Base-by-base conservation (phyloP, 1,140 invertebrate species). In the Homarus americanus region DNA sequence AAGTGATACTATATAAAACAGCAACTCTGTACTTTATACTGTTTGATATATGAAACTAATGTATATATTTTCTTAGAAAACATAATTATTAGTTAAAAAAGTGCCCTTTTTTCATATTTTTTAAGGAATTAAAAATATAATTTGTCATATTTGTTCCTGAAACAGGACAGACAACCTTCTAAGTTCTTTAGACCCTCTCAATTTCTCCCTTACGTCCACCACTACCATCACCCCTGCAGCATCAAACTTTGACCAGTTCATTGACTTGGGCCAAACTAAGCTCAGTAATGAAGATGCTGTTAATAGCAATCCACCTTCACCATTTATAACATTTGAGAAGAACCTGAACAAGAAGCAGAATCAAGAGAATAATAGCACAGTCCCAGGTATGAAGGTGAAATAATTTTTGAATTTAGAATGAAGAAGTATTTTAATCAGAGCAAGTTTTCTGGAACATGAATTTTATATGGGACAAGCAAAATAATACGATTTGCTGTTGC, bases 251-350 rank as follows among this genome's bases (percentile, higher is more conserved):
- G 92, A 92, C 41, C 92, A 92, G 73, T 91, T 92, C 44, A 92
- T 92, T 72, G 92, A 92, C 72, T 84, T 91, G 73, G 88, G 88
- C 84, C 92, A 92, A 80, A 88, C 86, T 44, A 92, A 92, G 75
- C 86, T 92, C 53, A 92, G 84, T 78, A 92, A 92, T 82, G 92
- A 92, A 86, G 92, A 92, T 87, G 92, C 86, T 32, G 91, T 92
- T 53, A 92, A 92, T 85, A 92, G 92, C 73, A 92, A 92, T 86
- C 92, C 92, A 73, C 92, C 92, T 49, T 87, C 90, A 58, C 92
- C 92, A 66, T 91, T 92, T 36, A 92, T 92, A 87, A 90, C 92
- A 79, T 92, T 92, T 85, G 92, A 92, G 80, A 83, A 92, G 69
- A 92, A 92, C 85, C 75, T 92, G 73, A 92, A 92, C 78, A 92